Base-by-base conservation (phyloP, 2,888 invertebrate species). In the Stictocephala bisonia region DNA sequence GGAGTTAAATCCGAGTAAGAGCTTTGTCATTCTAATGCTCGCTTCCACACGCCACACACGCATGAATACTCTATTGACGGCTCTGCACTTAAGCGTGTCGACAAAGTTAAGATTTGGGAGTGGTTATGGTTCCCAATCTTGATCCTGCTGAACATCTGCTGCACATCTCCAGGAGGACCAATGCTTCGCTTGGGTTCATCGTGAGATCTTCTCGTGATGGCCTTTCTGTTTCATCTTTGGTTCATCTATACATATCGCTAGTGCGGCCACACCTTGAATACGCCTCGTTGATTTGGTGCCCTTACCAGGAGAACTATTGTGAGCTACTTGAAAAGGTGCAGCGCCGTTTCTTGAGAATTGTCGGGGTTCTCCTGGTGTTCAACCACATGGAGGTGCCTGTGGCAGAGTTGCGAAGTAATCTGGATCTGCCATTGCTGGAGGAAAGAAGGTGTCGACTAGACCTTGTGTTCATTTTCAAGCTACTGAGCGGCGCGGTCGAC, bases 221-320 rank as follows among this genome's bases (percentile, higher is more conserved):
- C 6, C 27, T 26, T 3, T 53, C 53, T 26, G 4, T 26, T n/a
- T 1, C 2, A 7, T 4, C 53, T 7, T 53, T 53, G 53, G 27
- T 20, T 15, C 24, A 53, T 13, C 26, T 53, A 11, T 53, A 26
- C 13, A 53, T 22, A 11, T 26, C 6, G n/a, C 27, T 53, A 15
- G 26, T 53, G 53, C n/a, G 24, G 24, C 53, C n/a, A 13, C 53
- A 53, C 18, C 24, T 53, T n/a, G 53, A 53, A 53, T 53, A n/a
- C n/a, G n/a, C n/a, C n/a, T n/a, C n/a, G n/a, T n/a, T n/a, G n/a
- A n/a, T n/a, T n/a, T n/a, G n/a, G n/a, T n/a, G n/a, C n/a, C n/a
- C n/a, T n/a, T n/a, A n/a, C n/a, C n/a, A n/a, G n/a, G n/a, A n/a
- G n/a, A n/a, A n/a, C n/a, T n/a, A n/a, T n/a, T n/a, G n/a, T n/a